phyloP scores from a whole-genome alignment of 2,113 vertebrate species.

The Piaya cayana region DNA sequence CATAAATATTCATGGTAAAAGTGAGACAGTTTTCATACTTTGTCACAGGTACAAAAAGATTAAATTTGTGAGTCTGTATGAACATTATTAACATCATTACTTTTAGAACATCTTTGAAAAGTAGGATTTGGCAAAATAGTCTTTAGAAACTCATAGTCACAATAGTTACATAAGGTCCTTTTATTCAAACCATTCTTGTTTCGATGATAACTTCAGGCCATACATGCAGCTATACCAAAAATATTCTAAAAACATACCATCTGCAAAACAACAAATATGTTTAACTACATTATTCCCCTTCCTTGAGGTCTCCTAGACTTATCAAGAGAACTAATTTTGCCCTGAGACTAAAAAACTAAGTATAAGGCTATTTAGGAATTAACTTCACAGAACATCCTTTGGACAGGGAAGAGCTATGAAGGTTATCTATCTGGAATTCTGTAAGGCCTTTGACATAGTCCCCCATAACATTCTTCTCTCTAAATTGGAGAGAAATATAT shows the following conservation, averaged over 20 bases:
- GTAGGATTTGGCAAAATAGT: neutral
- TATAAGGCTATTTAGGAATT: neutral
- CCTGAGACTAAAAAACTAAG: neutral
- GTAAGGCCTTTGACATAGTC: too few relatives aligned
- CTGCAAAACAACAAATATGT: neutral
- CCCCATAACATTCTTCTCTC: neutral
- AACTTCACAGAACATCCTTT: neutral
- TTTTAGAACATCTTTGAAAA: neutral
- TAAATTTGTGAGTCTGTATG: neutral
- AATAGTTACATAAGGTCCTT: neutral
- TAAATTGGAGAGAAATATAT: neutral
- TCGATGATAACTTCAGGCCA: neutral
- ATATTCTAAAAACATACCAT: neutral
- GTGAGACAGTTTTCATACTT: neutral
- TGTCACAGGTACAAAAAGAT: neutral
- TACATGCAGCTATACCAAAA: neutral
- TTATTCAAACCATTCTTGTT: neutral
- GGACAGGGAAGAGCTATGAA: too few relatives aligned
- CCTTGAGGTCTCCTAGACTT: neutral
- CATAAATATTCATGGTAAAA: conserved; percentile 54
- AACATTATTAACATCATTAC: neutral
- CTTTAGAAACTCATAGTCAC: neutral
- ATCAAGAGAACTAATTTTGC: neutral
- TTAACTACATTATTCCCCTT: neutral
- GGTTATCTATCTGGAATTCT: neutral